phyloP scores from a whole-genome alignment of 92 coral and sea anemone genomes.

The Micromussa lordhowensis region DNA sequence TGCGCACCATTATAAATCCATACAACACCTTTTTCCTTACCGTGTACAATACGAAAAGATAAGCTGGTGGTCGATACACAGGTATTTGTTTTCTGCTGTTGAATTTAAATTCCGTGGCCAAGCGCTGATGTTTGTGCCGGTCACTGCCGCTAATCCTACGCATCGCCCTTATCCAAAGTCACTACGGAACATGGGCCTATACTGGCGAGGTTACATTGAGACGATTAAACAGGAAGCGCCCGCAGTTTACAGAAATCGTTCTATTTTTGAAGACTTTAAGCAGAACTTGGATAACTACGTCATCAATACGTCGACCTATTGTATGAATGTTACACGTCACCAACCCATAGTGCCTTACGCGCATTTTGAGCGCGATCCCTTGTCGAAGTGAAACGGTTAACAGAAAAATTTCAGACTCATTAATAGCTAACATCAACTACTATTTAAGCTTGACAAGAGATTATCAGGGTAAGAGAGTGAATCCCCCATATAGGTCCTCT shows the following conservation, averaged over 20 bases:
- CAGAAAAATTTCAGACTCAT: background rate
- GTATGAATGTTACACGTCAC: slow-evolving; percentile 16
- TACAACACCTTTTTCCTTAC: slow-evolving; percentile 34
- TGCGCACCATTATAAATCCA: slow-evolving; percentile 34
- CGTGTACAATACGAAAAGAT: background rate
- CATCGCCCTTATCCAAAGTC: slow-evolving; percentile 30
- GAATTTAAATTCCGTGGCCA: slow-evolving; percentile 46
- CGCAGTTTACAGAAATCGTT: background rate
- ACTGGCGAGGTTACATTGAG: slow-evolving; percentile 12
- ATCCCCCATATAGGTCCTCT: no score
- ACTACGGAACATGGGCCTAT: background rate
- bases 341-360: slow-evolving; percentile 19
- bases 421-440: background rate
- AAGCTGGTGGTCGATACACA: slow-evolving; percentile 26
- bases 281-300: background rate
- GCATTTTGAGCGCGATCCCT: slow-evolving; percentile 19
- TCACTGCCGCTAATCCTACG: background rate
- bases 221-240: slow-evolving; percentile 19
- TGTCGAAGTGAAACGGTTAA: background rate
- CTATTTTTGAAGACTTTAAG: slow-evolving; percentile 20
- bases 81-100: slow-evolving; percentile 5
- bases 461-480: no score
- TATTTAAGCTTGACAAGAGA: no score
- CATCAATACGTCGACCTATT: background rate
- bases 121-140: slow-evolving; percentile 36